Evolutionary conservation across 2,888 invertebrate species (phyloP).

Genomic region (Pseudococcus viburni): DNA sequence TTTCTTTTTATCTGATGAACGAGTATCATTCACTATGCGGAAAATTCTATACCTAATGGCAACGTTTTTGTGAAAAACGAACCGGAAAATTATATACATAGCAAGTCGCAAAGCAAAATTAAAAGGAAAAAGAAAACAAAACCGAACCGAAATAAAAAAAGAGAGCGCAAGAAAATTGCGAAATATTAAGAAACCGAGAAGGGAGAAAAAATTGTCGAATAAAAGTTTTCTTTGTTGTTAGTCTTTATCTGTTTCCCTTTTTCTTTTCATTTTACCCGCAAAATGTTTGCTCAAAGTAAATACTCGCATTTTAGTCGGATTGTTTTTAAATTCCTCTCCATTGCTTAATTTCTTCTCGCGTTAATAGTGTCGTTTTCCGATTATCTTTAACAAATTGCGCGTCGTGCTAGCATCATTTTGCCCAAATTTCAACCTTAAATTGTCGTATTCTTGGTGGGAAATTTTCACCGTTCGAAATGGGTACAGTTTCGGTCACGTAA

Average conservation of each 20-base stretch:
- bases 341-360: constrained; percentile 33
- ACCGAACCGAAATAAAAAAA: constrained; percentile 21
- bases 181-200: constrained; percentile 41
- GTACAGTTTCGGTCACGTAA: not conserved
- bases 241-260: constrained; percentile 40
- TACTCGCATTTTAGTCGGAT: constrained; percentile 50
- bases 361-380: constrained; percentile 49
- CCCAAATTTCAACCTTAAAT: not conserved
- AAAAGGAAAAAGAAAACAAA: constrained; percentile 45
- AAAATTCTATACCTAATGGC: constrained; percentile 53
- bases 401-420: not conserved
- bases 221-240: constrained; percentile 49
- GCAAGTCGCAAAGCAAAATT: constrained; percentile 58
- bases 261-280: constrained; percentile 43
- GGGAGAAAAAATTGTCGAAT: constrained; percentile 51
- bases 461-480: not conserved
- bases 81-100: constrained; percentile 62
- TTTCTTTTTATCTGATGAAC: constrained; percentile 55
- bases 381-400: constrained; percentile 44
- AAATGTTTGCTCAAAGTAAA: constrained; percentile 53
- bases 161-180: constrained; percentile 39
- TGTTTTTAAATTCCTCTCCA: constrained; percentile 48
- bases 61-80: constrained; percentile 57
- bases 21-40: constrained; percentile 55
- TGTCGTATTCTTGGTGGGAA: not conserved